Evolutionary conservation across 2,888 invertebrate species (phyloP).

Genomic region (Allygus modestus): DNA sequence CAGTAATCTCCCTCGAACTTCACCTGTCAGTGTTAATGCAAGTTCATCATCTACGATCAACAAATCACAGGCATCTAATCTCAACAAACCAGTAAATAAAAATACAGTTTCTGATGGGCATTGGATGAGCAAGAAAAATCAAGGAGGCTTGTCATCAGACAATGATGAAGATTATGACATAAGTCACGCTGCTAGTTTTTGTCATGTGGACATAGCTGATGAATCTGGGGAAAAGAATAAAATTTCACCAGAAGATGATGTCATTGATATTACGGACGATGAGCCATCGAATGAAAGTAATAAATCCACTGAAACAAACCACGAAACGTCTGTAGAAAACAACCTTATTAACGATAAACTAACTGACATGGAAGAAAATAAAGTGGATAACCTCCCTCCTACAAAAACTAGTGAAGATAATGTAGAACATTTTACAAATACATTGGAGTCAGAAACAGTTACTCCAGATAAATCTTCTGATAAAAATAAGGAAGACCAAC

Average conservation of each 20-base stretch:
- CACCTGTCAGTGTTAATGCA: background rate
- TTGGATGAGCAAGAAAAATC: conserved; percentile 28
- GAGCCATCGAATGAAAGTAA: conserved; percentile 73
- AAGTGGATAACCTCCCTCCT: background rate
- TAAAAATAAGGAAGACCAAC: background rate
- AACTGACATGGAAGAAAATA: background rate
- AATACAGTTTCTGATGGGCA: background rate
- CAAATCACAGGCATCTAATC: background rate
- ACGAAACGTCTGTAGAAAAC: conserved; percentile 12
- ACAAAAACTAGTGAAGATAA: background rate
- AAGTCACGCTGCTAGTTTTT: conserved; percentile 68
- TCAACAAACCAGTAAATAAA: background rate
- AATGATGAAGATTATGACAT: conserved; percentile 59
- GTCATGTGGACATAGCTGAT: conserved; percentile 63
- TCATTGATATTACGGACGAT: conserved; percentile 74
- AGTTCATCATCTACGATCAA: background rate
- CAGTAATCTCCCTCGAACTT: conserved; percentile 23
- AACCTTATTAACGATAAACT: background rate
- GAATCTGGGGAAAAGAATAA: conserved; percentile 70
- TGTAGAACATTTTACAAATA: background rate
- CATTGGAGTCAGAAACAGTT: background rate
- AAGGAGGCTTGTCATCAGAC: conserved; percentile 35
- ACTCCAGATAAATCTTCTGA: background rate
- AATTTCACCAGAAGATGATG: conserved; percentile 70
- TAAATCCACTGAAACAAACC: conserved; percentile 70